Conservation (phyloP, 2,888 invertebrate species). For the Folsomia manolachei region DNA sequence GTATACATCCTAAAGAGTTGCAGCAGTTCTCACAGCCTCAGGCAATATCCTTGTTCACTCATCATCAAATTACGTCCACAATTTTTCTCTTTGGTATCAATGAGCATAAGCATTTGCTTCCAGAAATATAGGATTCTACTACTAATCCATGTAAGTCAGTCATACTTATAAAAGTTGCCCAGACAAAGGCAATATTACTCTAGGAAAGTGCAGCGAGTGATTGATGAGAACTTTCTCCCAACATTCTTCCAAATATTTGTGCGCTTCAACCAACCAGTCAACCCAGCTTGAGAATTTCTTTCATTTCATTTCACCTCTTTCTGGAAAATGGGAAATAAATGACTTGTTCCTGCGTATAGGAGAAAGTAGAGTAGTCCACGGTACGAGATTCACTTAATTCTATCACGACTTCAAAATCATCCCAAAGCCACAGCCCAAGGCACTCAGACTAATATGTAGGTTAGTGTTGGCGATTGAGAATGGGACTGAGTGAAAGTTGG, state of each 20-base stretch:
- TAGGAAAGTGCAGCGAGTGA: conserved; percentile 6
- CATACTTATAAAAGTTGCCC: too few relatives aligned
- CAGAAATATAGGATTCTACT: too few relatives aligned
- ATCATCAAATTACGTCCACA: too few relatives aligned
- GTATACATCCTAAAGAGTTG: neutral
- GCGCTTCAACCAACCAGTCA: too few relatives aligned
- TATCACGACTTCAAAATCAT: too few relatives aligned
- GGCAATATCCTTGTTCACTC: too few relatives aligned
- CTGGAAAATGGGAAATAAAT: conserved; percentile 16
- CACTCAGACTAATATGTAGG: conserved; percentile 2
- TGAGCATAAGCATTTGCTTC: too few relatives aligned
- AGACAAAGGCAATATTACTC: neutral
- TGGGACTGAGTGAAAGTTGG: neutral
- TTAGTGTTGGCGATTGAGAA: conserved; percentile 1
- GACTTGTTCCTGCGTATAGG: neutral
- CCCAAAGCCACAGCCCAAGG: neutral
- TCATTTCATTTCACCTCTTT: neutral
- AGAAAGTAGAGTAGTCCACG: too few relatives aligned
- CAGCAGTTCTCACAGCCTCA: too few relatives aligned
- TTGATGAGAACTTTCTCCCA: conserved; percentile 12
- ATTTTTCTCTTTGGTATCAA: too few relatives aligned
- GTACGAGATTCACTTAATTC: conserved; percentile 4
- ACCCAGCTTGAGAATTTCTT: conserved; percentile 12
- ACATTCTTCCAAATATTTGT: neutral
- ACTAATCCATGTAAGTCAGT: too few relatives aligned